Evolutionary conservation across 2,888 invertebrate genomes (phyloP).

Genomic region (Dynastes tityus): DNA sequence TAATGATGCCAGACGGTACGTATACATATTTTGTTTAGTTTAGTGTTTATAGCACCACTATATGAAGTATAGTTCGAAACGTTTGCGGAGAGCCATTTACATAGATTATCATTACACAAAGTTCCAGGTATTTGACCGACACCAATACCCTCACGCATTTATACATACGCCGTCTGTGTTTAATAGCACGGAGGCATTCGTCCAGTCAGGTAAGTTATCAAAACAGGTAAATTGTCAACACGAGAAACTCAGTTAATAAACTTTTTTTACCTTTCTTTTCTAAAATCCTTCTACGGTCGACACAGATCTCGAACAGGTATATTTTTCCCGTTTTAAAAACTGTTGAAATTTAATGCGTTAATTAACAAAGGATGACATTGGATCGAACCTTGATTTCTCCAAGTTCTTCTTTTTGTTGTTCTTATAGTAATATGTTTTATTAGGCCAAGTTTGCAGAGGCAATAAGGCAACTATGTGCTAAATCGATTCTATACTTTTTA

Average conservation of each 20-base stretch:
- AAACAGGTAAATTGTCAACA: conserved; percentile 43
- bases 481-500: too few relatives aligned
- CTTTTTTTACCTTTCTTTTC: conserved; percentile 21
- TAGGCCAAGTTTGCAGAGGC: too few relatives aligned
- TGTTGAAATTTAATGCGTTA: conserved; percentile 3
- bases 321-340: conserved; percentile 1
- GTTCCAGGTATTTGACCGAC: conserved; percentile 28
- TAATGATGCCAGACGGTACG: too few relatives aligned
- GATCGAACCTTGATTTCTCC: background rate
- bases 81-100: background rate
- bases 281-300: conserved; percentile 29
- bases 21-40: background rate
- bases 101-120: background rate
- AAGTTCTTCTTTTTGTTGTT: background rate
- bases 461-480: too few relatives aligned
- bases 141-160: background rate
- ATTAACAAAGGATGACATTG: background rate
- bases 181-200: conserved; percentile 9
- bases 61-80: background rate
- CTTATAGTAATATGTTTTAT: background rate
- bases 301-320: conserved; percentile 32
- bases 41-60: background rate
- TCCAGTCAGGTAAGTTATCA: conserved; percentile 37
- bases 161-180: background rate
- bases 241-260: conserved; percentile 36